Conservation (phyloP, 2,113 vertebrate species). For the Sorex fumeus region DNA sequence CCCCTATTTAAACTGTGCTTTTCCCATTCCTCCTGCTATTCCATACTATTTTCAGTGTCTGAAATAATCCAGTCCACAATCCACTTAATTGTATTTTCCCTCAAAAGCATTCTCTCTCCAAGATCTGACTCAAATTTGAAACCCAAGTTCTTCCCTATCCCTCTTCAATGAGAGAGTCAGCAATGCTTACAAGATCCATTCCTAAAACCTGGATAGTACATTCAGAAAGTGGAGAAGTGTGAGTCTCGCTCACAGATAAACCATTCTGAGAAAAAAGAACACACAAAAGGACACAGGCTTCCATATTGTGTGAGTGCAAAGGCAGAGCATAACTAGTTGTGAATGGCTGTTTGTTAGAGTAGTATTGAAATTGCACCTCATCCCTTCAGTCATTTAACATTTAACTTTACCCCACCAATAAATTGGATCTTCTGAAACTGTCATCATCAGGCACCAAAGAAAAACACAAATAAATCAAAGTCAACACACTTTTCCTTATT, state of each 20-base stretch:
- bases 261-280: neutral
- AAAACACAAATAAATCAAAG: conserved; percentile 85
- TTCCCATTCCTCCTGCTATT: too few relatives aligned
- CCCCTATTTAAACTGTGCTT: rapidly evolving
- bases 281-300: neutral
- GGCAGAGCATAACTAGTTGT: neutral
- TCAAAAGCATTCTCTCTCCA: conserved; percentile 12
- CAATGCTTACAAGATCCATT: neutral
- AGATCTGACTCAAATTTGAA: neutral
- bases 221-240: neutral
- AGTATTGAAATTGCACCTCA: conserved; percentile 12
- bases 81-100: neutral
- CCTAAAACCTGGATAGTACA: neutral
- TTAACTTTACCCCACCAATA: conserved; percentile 63
- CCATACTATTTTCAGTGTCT: too few relatives aligned
- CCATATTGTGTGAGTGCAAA: neutral
- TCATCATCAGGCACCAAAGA: conserved; percentile 76
- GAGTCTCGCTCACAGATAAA: neutral
- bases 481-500: conserved; percentile 80
- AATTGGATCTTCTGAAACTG: conserved; percentile 72
- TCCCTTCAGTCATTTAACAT: neutral
- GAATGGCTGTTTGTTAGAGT: neutral
- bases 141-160: neutral
- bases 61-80: neutral
- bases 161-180: neutral